These are phyloP conservation scores for Thyatira batis DNA, from an alignment of 2,888 invertebrate species.

Conservation along the genomic window DNA sequence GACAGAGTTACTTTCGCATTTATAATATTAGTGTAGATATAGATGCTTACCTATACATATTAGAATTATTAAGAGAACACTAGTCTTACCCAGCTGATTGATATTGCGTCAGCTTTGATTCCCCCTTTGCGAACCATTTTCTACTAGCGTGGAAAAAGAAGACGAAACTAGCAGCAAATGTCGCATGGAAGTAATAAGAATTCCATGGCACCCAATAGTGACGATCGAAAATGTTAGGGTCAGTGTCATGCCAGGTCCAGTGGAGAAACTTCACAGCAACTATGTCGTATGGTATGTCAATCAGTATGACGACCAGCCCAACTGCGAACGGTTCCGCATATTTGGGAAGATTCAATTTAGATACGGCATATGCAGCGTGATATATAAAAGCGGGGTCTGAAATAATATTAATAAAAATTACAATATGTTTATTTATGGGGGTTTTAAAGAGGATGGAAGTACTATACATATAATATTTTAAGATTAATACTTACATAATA, in stretches of 20 bases:
- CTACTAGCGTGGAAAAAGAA: slow-evolving; percentile 85
- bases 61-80: neutral
- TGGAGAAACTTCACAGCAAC: slow-evolving; percentile 89
- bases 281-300: slow-evolving; percentile 91
- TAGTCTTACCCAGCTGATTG: slow-evolving; percentile 75
- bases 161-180: slow-evolving; percentile 88
- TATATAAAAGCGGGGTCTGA: slow-evolving; percentile 84
- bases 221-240: slow-evolving; percentile 86
- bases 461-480: neutral
- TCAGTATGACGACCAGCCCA: slow-evolving; percentile 86
- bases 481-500: slow-evolving; percentile 84
- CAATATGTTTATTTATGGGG: neutral
- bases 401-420: neutral
- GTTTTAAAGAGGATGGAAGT: neutral
- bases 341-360: slow-evolving; percentile 77
- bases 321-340: slow-evolving; percentile 86
- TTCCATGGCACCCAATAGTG: slow-evolving; percentile 93
- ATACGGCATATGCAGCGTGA: slow-evolving; percentile 81
- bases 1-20: too few relatives aligned
- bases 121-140: slow-evolving; percentile 74
- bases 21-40: too few relatives aligned
- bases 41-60: too few relatives aligned
- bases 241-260: slow-evolving; percentile 93
- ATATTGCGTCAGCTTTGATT: slow-evolving; percentile 82
- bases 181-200: slow-evolving; percentile 91